Percentiles rank a stretch among this genome's conserved stretches.
These are phyloP conservation scores for Burhinus oedicnemus DNA, from an alignment of 2,113 vertebrate genomes.

Conservation along the genomic window DNA sequence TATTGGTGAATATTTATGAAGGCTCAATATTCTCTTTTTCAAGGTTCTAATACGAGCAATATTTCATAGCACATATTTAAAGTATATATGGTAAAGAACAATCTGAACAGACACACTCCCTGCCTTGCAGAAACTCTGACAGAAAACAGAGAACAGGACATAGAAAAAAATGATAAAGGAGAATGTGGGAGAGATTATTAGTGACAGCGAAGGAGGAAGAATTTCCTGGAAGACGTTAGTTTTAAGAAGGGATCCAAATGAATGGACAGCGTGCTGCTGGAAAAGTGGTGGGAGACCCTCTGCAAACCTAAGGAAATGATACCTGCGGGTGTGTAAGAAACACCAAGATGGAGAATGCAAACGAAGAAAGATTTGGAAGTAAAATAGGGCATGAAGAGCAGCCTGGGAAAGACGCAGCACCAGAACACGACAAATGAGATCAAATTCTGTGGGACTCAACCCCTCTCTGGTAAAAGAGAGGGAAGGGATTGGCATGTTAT, in stretches of 20 bases:
- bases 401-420: background rate
- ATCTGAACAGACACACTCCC: background rate
- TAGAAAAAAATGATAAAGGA: background rate
- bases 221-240: background rate
- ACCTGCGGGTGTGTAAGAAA: background rate
- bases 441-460: background rate
- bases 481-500: background rate
- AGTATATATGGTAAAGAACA: background rate
- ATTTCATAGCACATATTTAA: background rate
- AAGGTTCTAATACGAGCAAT: background rate
- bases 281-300: background rate
- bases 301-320: background rate
- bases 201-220: background rate
- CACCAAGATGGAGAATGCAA: background rate
- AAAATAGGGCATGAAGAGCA: background rate
- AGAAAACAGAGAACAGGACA: slow-evolving; percentile 2
- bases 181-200: background rate
- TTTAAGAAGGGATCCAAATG: background rate
- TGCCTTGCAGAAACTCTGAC: background rate
- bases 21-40: background rate
- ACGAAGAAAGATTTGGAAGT: background rate
- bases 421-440: background rate
- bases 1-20: background rate
- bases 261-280: background rate
- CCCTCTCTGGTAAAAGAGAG: background rate